A percentile compares a stretch with the other conserved stretches of the same genome.
Evolutionary conservation across 2,797 vertebrate genomes (phyloP).

Genomic region (Hyperoplus lanceolatus): DNA sequence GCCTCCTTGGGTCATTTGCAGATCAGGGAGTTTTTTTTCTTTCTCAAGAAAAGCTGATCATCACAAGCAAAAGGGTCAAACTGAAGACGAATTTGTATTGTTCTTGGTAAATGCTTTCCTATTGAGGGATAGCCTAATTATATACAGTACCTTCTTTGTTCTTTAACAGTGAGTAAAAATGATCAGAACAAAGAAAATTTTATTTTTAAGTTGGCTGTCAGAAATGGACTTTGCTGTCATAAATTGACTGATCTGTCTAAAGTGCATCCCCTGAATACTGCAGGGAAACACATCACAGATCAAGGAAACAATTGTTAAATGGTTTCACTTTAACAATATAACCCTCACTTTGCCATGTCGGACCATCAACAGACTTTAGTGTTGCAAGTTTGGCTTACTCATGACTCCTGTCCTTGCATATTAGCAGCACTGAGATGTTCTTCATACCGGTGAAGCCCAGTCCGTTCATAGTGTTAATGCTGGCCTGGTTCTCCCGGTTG

Average conservation of each 20-base stretch:
- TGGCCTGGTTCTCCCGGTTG: conserved; percentile 30
- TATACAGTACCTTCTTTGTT: not conserved
- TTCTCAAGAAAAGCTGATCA: conserved; percentile 16
- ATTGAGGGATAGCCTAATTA: not conserved
- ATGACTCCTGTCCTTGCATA: conserved; percentile 23
- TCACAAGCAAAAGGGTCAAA: conserved; percentile 8
- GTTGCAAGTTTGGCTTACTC: conserved; percentile 15
- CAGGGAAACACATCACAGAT: conserved; percentile 12
- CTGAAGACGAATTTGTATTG: conserved; percentile 21
- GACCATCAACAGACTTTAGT: not conserved
- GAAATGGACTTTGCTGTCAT: conserved; percentile 30
- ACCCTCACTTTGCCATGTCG: conserved; percentile 6
- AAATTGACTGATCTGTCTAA: conserved; percentile 21
- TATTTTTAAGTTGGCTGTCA: conserved; percentile 36
- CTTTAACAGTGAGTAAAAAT: conserved; percentile 5
- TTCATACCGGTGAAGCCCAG: conserved; percentile 31
- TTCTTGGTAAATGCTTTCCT: conserved; percentile 8
- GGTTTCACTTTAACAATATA: conserved; percentile 19
- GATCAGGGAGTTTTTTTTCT: conserved; percentile 47
- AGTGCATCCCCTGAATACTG: not conserved
- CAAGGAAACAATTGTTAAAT: conserved; percentile 19
- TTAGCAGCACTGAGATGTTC: conserved; percentile 27
- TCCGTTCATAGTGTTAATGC: conserved; percentile 5
- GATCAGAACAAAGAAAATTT: conserved; percentile 26
- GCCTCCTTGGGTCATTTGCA: conserved; percentile 61